Evolutionary conservation across 1,140 invertebrate genomes (phyloP).

Genomic region (Aethina tumida): DNA sequence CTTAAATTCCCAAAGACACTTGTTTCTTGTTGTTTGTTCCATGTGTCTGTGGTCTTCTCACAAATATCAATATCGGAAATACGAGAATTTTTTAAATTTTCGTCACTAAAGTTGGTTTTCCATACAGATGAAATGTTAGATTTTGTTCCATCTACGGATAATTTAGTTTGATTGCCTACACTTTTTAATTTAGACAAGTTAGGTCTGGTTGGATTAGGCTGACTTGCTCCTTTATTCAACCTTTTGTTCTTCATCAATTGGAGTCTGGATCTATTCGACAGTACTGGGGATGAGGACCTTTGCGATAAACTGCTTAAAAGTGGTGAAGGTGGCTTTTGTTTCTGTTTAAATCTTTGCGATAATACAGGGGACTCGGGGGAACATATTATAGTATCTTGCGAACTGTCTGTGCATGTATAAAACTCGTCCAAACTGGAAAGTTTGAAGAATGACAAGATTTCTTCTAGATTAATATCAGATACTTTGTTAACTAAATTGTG

Average conservation of each 20-base stretch:
- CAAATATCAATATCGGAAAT: too few relatives aligned
- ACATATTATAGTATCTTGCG: conserved; percentile 20
- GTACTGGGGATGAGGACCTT: neutral
- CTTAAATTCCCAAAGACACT: too few relatives aligned
- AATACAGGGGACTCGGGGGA: conserved; percentile 12
- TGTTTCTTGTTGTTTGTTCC: too few relatives aligned
- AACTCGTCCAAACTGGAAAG: conserved; percentile 13
- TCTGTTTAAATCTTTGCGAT: conserved; percentile 2
- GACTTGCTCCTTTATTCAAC: neutral
- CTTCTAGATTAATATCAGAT: neutral
- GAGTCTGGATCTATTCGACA: neutral
- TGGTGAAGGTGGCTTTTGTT: neutral
- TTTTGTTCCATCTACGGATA: too few relatives aligned
- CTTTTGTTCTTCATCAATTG: conserved; percentile 4
- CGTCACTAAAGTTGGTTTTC: too few relatives aligned
- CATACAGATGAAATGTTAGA: too few relatives aligned
- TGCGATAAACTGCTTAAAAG: neutral
- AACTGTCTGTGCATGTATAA: conserved; percentile 8
- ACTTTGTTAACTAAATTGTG: neutral
- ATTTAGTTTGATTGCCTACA: too few relatives aligned
- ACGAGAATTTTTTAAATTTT: too few relatives aligned
- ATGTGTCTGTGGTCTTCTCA: too few relatives aligned
- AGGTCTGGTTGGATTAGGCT: conserved; percentile 5
- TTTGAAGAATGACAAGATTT: conserved; percentile 15
- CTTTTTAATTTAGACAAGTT: neutral